phyloP scores from a whole-genome alignment of 2,113 vertebrate genomes.

The Verasper variegatus region DNA sequence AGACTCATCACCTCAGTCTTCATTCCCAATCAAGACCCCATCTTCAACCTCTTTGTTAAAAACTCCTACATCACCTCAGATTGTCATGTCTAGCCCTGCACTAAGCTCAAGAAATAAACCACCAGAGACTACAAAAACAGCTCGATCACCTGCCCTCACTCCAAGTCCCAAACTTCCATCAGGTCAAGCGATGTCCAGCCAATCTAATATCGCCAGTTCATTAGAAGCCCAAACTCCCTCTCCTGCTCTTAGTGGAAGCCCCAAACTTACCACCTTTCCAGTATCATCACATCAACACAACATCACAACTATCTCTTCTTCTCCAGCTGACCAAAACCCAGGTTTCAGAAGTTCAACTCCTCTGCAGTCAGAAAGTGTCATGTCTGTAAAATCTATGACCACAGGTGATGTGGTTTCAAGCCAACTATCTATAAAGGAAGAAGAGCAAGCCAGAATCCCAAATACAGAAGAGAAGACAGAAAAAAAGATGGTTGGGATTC shows the following conservation, averaged over 20 bases:
- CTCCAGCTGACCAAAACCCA: neutral
- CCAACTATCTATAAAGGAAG: conserved; percentile 3
- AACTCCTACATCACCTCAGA: conserved; percentile 41
- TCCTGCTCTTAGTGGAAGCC: neutral
- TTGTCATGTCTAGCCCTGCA: conserved; percentile 20
- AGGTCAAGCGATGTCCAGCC: neutral
- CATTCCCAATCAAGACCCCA: conserved; percentile 4
- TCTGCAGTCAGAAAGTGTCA: conserved; percentile 13
- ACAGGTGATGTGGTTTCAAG: conserved; percentile 8
- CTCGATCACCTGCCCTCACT: neutral
- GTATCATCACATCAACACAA: neutral
- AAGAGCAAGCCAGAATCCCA: neutral
- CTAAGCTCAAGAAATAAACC: conserved; percentile 11
- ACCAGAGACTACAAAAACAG: conserved; percentile 8
- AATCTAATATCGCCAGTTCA: conserved; percentile 17
- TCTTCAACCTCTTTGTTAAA: conserved; percentile 46
- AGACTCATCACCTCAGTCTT: conserved; percentile 55
- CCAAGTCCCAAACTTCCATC: conserved; percentile 29
- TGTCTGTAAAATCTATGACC: neutral
- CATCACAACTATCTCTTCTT: neutral
- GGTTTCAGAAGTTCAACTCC: conserved; percentile 9
- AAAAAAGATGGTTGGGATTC: conserved; percentile 26
- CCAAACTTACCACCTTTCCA: neutral
- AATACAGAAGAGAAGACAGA: no score
- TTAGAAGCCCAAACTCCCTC: neutral